Evolutionary conservation across 2,888 invertebrate genomes (phyloP).

Genomic region (Caenorhabditis sp.): DNA sequence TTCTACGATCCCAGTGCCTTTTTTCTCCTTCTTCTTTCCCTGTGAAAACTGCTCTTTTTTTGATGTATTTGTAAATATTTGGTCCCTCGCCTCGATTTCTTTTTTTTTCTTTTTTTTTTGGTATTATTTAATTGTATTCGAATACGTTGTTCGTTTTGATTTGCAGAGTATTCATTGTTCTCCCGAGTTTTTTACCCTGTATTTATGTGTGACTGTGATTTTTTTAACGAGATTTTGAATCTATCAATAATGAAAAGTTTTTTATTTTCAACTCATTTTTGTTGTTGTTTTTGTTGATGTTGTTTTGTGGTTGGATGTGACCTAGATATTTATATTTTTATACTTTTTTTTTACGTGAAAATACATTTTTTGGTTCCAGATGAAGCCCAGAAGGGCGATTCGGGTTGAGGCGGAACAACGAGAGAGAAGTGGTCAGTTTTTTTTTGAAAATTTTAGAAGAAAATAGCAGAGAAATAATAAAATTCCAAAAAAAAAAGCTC

Average conservation of each 20-base stretch:
- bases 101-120: not conserved
- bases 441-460: no score
- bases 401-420: slow-evolving; percentile 7
- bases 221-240: no score
- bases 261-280: not conserved
- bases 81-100: not conserved
- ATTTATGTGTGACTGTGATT: no score
- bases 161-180: no score
- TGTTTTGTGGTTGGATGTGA: slow-evolving; percentile 7
- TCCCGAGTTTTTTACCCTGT: no score
- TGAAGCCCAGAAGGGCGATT: slow-evolving; percentile 17
- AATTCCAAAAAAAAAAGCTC: no score
- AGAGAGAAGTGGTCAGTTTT: not conserved
- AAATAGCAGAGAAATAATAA: no score
- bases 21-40: slow-evolving; percentile 8
- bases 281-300: not conserved
- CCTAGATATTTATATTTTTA: not conserved
- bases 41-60: not conserved
- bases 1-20: no score
- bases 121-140: not conserved
- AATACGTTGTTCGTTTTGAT: no score
- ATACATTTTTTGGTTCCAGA: not conserved
- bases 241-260: no score
- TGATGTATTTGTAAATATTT: not conserved
- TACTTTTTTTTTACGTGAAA: not conserved